Conservation (phyloP, 2,797 vertebrate genomes). For the Lagorchestes hirsutus region DNA sequence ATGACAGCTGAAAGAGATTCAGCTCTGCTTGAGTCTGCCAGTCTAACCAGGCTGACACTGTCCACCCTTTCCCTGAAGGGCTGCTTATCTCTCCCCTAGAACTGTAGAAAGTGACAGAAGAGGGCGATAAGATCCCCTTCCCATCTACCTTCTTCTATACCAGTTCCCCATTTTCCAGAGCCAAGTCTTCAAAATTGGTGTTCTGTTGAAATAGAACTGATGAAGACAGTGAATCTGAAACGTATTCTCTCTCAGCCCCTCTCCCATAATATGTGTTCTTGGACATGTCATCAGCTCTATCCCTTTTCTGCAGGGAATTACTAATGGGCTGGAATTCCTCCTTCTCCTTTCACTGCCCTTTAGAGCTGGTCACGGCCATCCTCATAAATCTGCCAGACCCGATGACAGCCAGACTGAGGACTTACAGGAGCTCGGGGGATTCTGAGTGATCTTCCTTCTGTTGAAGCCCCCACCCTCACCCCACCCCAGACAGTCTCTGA, state of each 20-base stretch:
- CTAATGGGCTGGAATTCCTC: conserved; percentile 80
- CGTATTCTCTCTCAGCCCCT: conserved; percentile 42
- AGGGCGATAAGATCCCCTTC: neutral
- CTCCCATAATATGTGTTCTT: conserved; percentile 75
- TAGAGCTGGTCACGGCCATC: conserved; percentile 76
- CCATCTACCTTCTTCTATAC: neutral
- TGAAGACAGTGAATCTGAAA: neutral
- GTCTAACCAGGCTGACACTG: neutral
- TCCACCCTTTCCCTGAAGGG: neutral
- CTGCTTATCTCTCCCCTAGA: neutral
- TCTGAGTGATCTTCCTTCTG: conserved; percentile 84
- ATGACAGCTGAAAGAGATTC: neutral
- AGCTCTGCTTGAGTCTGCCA: neutral
- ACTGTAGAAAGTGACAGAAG: neutral
- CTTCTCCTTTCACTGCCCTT: conserved; percentile 77
- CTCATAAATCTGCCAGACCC: conserved; percentile 82
- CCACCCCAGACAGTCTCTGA: conserved; percentile 72
- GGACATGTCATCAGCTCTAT: conserved; percentile 74
- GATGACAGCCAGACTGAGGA: conserved; percentile 81
- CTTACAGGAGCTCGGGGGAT: conserved; percentile 72
- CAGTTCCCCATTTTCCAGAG: neutral
- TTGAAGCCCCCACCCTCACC: conserved; percentile 46
- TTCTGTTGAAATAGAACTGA: neutral
- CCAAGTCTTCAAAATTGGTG: neutral
- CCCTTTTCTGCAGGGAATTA: conserved; percentile 82